Conservation (phyloP, 1,140 invertebrate species). For the Ooceraea biroi region DNA sequence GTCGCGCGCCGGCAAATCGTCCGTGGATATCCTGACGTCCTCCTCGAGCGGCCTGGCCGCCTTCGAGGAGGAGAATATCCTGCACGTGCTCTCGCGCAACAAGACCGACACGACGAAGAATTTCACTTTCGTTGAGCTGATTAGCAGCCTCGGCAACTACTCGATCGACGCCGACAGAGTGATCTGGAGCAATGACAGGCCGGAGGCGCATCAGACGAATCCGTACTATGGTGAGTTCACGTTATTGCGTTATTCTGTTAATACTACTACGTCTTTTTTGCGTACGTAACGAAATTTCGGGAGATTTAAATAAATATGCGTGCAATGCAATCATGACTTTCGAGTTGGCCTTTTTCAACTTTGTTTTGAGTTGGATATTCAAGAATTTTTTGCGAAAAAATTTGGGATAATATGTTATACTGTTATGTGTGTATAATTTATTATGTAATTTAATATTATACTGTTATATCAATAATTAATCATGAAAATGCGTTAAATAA, state of each 20-base stretch:
- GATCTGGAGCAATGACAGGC: background rate
- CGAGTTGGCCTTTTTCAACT: no score
- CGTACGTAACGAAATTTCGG: no score
- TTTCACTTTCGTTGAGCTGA: slow-evolving; percentile 66
- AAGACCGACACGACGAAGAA: slow-evolving; percentile 60
- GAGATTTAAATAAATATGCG: no score
- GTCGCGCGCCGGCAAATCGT: slow-evolving; percentile 53
- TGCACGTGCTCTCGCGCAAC: slow-evolving; percentile 61
- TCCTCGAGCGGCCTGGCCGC: slow-evolving; percentile 12
- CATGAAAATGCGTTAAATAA: no score
- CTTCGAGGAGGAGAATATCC: slow-evolving; percentile 66
- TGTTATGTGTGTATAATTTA: no score
- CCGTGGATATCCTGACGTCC: slow-evolving; percentile 66
- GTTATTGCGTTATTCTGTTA: background rate
- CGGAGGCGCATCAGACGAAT: slow-evolving; percentile 43
- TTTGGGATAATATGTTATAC: no score
- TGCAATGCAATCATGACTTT: no score
- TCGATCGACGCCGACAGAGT: slow-evolving; percentile 29
- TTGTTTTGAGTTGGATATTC: no score
- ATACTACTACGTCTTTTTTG: background rate
- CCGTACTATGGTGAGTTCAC: slow-evolving; percentile 65
- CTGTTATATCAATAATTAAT: no score
- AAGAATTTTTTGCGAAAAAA: no score
- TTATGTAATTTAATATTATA: no score
- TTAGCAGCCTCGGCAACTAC: slow-evolving; percentile 56